Base-by-base conservation (phyloP, 2,888 invertebrate species). In the Melikaiella ostensackeni region DNA sequence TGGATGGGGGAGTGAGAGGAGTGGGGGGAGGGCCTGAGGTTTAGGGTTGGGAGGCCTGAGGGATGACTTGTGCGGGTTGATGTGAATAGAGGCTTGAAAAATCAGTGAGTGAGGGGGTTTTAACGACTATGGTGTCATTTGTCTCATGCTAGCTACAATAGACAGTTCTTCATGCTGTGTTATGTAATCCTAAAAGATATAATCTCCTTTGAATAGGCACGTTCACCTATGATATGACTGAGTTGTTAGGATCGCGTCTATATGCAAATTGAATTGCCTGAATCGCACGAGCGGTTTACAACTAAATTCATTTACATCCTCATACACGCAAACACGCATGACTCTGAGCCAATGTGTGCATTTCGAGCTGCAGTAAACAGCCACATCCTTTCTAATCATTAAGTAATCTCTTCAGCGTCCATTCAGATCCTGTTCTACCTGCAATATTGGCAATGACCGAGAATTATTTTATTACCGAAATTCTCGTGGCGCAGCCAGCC, bases 261-360 rank as follows among this genome's bases (percentile, higher is more conserved):
- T 81, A 81, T 82, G 82, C 80, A 82, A 82, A 82, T 80, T 76
- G 79, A 79, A 80, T 79, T 77, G 80, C 70, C 74, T 64, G 76
- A 76, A 78, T 76, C 61, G 75, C 74, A 75, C 70, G 73, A 75
- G 62, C 74, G 79, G 76, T 80, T 80, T 82, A 80, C 82, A 82
- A 80, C 79, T 75, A 77, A 76, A 78, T 79, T 80, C 78, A 79
- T 78, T 80, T 70, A 75, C 70, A 64, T 75, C 64, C 61, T 33
- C 73, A 77, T 78, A 77, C 75, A 77, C 63, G 74, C 62, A 75
- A 46, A 61, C 63, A 19, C 46, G 19, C 46, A 46, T 46, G 46
- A 19, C 46, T 46, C 19, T 19, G 19, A 46, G 5, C 19, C 46
- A 46, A 46, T 46, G 46, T 19, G 46, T 19, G 6, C 16, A 46